phyloP scores from a whole-genome alignment of 1,140 invertebrate species.

The Drosophila lacertosa region DNA sequence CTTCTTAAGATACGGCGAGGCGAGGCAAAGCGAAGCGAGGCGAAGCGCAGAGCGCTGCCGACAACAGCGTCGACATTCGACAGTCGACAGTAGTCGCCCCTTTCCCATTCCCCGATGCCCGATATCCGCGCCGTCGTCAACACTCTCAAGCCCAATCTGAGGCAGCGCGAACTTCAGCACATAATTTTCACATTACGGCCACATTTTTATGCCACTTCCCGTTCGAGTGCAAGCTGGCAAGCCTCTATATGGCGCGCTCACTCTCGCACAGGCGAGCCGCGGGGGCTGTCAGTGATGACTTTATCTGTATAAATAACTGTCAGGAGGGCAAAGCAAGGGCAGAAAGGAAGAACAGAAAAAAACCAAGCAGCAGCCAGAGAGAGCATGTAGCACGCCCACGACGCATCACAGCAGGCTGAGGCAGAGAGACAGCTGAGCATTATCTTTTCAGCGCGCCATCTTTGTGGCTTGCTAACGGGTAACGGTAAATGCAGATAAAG shows the following conservation, averaged over 20 bases:
- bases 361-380: slow-evolving; percentile 11
- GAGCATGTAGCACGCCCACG: slow-evolving; percentile 32
- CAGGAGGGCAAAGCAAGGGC: slow-evolving; percentile 40
- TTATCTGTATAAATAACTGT: slow-evolving; percentile 83
- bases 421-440: slow-evolving; percentile 15
- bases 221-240: slow-evolving; percentile 15
- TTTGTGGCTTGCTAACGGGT: slow-evolving; percentile 43
- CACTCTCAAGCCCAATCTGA: slow-evolving; percentile 14
- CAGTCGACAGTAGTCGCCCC: not conserved
- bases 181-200: slow-evolving; percentile 56
- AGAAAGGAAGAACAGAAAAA: slow-evolving; percentile 19
- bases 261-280: slow-evolving; percentile 31
- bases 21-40: slow-evolving; percentile 49
- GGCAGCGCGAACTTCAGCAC: slow-evolving; percentile 45
- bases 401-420: not conserved
- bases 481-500: slow-evolving; percentile 57
- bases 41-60: slow-evolving; percentile 40
- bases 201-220: slow-evolving; percentile 43
- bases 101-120: slow-evolving; percentile 11
- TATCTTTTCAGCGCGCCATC: slow-evolving; percentile 58
- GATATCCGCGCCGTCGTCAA: not conserved
- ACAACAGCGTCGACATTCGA: not conserved
- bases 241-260: slow-evolving; percentile 11
- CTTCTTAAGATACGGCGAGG: slow-evolving; percentile 80
- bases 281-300: slow-evolving; percentile 77